Base-by-base conservation (phyloP, 2,888 invertebrate genomes). In the Chymomyza amoena region DNA sequence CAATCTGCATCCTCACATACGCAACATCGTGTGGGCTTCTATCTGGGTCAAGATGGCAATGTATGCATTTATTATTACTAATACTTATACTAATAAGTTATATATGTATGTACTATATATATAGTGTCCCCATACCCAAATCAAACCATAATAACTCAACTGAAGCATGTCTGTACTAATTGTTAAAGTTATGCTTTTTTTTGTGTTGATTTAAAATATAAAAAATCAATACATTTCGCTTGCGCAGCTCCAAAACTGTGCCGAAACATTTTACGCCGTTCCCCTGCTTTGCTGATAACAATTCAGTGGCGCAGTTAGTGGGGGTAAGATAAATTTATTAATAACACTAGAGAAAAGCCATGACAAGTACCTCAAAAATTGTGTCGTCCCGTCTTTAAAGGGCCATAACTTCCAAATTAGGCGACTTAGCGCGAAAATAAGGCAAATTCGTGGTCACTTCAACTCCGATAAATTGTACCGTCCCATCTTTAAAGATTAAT, bases 21-120 rank as follows among this genome's bases (percentile, higher is more conserved):
- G 56, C 16, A 36, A 6, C 84, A 84, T 66, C 82, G 84, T 16
- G 87, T 86, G 63, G 94, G 95, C 89, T 95, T 96, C 92, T 95
- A 95, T 93, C 94, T 95, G 90, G 95, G 95, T 88, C 94, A 93
- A 88, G 94, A 94, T 92, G 94, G 94, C 91, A 94, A 94, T 92
- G 93, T 94, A 90, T 72, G 84, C 74, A 70, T 60, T 65, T 61
- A 50, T 62, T 65, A 51, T 62, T 68, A 50, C n/a, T n/a, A 57
- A 57, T n/a, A n/a, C n/a, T n/a, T n/a, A 20, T 57, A 25, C 28
- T 25, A 57, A 57, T 25, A 45, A 45, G 15, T 56, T n/a, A 45
- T 61, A 50, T 62, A 50, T 62, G 56, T n/a, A 52, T 51, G 13
- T 52, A 64, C 13, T 25, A 61, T 25, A 52, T 72, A 18, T 74